Percentiles rank a stretch among this genome's conserved stretches.
Conservation (phyloP, 1,140 invertebrate species). For the Musca domestica region DNA sequence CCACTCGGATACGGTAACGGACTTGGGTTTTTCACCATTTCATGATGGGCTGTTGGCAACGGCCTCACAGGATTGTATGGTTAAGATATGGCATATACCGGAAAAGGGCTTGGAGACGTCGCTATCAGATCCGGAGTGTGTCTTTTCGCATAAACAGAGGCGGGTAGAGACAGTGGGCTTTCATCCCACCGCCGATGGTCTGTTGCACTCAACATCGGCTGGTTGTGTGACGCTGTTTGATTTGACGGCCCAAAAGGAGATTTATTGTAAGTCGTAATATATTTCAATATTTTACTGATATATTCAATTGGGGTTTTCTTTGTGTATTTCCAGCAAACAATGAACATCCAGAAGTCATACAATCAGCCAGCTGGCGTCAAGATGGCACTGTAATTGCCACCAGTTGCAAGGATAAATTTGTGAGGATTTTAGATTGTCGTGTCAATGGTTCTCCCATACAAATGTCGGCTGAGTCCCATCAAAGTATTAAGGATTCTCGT, state of each 20-base stretch:
- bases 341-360: slow-evolving; percentile 80
- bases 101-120: slow-evolving; percentile 74
- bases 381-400: slow-evolving; percentile 75
- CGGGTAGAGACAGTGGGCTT: slow-evolving; percentile 83
- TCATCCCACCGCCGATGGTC: slow-evolving; percentile 81
- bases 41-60: slow-evolving; percentile 88
- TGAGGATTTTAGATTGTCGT: slow-evolving; percentile 79
- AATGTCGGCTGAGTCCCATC: slow-evolving; percentile 71
- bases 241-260: slow-evolving; percentile 75
- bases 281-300: background rate
- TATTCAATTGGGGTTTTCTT: background rate
- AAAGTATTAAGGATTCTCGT: slow-evolving; percentile 86
- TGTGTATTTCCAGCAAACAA: slow-evolving; percentile 63
- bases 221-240: slow-evolving; percentile 85
- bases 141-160: slow-evolving; percentile 75
- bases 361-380: slow-evolving; percentile 79
- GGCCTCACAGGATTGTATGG: slow-evolving; percentile 86
- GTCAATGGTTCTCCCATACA: slow-evolving; percentile 60
- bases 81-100: slow-evolving; percentile 85
- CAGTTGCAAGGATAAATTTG: slow-evolving; percentile 79
- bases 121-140: slow-evolving; percentile 75
- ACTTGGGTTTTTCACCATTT: slow-evolving; percentile 92
- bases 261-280: slow-evolving; percentile 64
- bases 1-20: slow-evolving; percentile 87
- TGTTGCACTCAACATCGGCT: slow-evolving; percentile 78